phyloP scores from a whole-genome alignment of 92 coral and sea anemone genomes.

The Porites cylindrica region DNA sequence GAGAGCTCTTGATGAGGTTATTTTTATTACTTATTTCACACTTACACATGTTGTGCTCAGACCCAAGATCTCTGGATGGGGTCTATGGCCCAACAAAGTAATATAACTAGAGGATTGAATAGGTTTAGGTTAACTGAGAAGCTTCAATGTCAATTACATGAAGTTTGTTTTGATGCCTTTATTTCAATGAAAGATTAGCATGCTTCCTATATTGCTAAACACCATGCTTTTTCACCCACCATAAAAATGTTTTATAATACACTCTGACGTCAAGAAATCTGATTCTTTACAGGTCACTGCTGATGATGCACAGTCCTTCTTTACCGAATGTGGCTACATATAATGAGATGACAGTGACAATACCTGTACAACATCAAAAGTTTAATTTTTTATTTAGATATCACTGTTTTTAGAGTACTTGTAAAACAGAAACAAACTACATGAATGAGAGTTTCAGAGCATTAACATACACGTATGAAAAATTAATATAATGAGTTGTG shows the following conservation, averaged over 20 bases:
- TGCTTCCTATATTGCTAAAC: too few relatives aligned
- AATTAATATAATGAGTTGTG: too few relatives aligned
- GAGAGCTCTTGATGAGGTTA: constrained; percentile 55
- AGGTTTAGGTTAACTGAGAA: not conserved
- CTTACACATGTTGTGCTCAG: too few relatives aligned
- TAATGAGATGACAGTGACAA: constrained; percentile 2
- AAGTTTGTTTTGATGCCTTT: not conserved
- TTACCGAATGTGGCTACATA: constrained; percentile 50
- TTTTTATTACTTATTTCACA: not conserved
- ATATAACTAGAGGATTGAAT: too few relatives aligned
- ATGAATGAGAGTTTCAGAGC: too few relatives aligned
- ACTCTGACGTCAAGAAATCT: not conserved
- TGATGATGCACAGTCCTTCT: constrained; percentile 53
- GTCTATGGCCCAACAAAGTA: too few relatives aligned
- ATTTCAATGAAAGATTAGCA: constrained; percentile 9
- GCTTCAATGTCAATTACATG: not conserved
- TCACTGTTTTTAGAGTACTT: not conserved
- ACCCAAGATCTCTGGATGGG: too few relatives aligned
- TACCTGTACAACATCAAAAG: not conserved
- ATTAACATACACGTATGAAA: too few relatives aligned
- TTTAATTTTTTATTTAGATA: not conserved
- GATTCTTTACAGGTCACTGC: constrained; percentile 34
- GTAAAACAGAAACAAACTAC: too few relatives aligned
- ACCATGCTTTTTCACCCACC: not conserved
- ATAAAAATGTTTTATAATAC: constrained; percentile 3